Evolutionary conservation across 2,888 invertebrate genomes (phyloP).

Genomic region (Fissipunctia ypsillon): DNA sequence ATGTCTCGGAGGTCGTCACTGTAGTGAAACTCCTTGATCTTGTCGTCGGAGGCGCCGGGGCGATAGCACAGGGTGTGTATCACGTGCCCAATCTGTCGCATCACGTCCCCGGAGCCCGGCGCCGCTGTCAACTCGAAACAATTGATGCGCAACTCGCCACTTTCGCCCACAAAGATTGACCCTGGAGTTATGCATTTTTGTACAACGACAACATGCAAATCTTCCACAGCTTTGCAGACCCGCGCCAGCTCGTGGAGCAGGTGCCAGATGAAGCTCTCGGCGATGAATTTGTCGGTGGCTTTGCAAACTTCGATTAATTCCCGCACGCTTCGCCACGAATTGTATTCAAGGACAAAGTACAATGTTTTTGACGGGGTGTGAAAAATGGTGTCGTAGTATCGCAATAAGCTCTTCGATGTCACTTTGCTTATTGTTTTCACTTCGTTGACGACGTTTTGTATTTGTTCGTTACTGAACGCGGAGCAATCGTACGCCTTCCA

Average conservation of each 20-base stretch:
- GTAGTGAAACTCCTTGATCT: constrained; percentile 77
- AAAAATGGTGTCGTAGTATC: constrained; percentile 86
- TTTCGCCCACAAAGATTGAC: constrained; percentile 81
- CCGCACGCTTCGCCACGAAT: constrained; percentile 82
- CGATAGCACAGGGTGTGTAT: constrained; percentile 66
- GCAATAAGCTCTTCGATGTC: constrained; percentile 80
- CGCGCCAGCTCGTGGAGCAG: constrained; percentile 83
- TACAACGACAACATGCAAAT: constrained; percentile 76
- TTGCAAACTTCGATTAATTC: constrained; percentile 80
- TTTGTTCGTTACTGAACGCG: constrained; percentile 83
- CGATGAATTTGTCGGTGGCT: constrained; percentile 78
- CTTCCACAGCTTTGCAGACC: constrained; percentile 77
- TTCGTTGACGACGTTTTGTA: constrained; percentile 85
- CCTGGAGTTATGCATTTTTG: constrained; percentile 78
- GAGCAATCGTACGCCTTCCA: constrained; percentile 89
- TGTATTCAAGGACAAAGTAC: constrained; percentile 87
- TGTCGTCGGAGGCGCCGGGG: constrained; percentile 63
- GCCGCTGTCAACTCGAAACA: constrained; percentile 79
- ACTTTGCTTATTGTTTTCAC: constrained; percentile 85
- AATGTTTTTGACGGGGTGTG: constrained; percentile 87
- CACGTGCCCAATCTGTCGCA: constrained; percentile 82
- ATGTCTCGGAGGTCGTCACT: constrained; percentile 84
- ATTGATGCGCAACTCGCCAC: constrained; percentile 82
- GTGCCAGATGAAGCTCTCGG: constrained; percentile 85
- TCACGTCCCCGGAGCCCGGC: constrained; percentile 63